Conservation (phyloP, 2,113 vertebrate species). For the Tetrao urogallus region DNA sequence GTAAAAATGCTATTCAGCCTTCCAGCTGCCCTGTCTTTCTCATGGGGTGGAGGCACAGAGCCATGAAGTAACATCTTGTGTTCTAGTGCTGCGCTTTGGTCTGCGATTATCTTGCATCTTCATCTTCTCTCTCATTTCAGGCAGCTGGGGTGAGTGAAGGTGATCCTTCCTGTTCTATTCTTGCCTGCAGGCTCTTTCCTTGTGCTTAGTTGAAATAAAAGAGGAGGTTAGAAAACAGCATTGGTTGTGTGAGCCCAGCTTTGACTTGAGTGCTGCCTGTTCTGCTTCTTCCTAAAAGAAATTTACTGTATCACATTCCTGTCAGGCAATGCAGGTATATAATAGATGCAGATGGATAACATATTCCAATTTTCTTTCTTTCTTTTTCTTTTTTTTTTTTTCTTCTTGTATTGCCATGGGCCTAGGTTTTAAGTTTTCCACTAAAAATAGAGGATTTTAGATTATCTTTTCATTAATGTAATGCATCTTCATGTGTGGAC, state of each 20-base stretch:
- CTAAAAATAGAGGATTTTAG: not conserved
- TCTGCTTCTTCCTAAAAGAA: not conserved
- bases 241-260: not conserved
- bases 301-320: not conserved
- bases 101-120: slow-evolving; percentile 16
- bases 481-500: not conserved
- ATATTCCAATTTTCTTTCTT: not conserved
- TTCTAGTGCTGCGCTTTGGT: not conserved
- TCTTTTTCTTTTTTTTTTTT: not conserved
- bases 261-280: not conserved
- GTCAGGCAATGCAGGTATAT: not conserved
- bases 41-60: slow-evolving; percentile 20
- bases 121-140: not conserved
- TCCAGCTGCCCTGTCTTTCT: not conserved
- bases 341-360: not conserved
- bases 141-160: not conserved
- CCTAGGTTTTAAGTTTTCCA: not conserved
- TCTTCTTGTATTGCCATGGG: not conserved
- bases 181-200: not conserved
- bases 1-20: not conserved
- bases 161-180: not conserved
- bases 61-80: not conserved
- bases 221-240: not conserved
- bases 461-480: fast-evolving
- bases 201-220: not conserved